Conservation (phyloP, 2,888 invertebrate genomes). For the Drosophila cracens region DNA sequence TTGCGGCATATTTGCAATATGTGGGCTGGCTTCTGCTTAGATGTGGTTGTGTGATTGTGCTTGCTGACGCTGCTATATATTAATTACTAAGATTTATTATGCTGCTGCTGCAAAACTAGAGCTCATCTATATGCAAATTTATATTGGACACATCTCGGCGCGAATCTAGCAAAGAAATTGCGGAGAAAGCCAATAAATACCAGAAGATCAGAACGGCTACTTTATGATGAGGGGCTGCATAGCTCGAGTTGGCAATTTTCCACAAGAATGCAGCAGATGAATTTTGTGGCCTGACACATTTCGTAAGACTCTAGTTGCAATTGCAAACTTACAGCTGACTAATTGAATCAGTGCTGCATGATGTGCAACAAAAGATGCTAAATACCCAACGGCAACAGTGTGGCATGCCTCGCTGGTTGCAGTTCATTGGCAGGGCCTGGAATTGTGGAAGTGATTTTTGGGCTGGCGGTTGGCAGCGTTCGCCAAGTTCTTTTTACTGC, state of each 20-base stretch:
- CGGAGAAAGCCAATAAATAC: constrained; percentile 25
- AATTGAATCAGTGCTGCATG: constrained; percentile 41
- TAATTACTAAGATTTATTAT: constrained; percentile 71
- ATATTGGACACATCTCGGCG: constrained; percentile 19
- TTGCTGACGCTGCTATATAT: constrained; percentile 34
- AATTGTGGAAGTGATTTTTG: constrained; percentile 1
- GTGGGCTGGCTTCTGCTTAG: constrained; percentile 47
- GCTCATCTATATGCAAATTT: constrained; percentile 68
- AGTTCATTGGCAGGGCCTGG: constrained; percentile 27
- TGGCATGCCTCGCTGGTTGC: constrained; percentile 5
- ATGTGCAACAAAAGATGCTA: constrained; percentile 37
- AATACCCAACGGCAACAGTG: constrained; percentile 6
- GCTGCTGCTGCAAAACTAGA: constrained; percentile 21
- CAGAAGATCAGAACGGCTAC: neutral
- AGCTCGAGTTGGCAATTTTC: neutral
- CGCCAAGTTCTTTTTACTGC: constrained; percentile 10
- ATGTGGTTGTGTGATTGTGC: constrained; percentile 2
- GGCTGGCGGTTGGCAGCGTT: neutral
- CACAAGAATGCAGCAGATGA: constrained; percentile 10
- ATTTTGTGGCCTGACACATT: constrained; percentile 23
- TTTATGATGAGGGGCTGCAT: constrained; percentile 24
- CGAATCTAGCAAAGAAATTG: constrained; percentile 21
- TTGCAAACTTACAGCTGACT: constrained; percentile 34
- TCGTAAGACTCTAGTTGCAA: constrained; percentile 2
- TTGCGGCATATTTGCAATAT: constrained; percentile 26